Base-by-base conservation (phyloP, 2,888 invertebrate genomes). In the Hemicrepidius hirtus region DNA sequence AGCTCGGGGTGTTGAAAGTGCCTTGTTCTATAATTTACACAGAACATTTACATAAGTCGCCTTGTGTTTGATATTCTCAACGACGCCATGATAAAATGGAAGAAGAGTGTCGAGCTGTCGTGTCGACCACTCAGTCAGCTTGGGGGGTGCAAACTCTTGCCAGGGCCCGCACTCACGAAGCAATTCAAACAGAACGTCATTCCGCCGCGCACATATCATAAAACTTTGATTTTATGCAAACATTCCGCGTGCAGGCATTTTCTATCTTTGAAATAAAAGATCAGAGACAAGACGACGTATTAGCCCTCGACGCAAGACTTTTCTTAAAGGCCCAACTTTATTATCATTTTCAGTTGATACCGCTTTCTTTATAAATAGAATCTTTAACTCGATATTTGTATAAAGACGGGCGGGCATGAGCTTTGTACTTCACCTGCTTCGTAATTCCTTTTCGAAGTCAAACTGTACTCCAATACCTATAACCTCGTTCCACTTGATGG, bases 111-210 rank as follows among this genome's bases (percentile, higher is more conserved):
- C 65, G 71, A 68, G 49, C 67, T 64, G 74, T 72, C 74, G 69
- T 71, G 76, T 73, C 75, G 72, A 57, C 75, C 73, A 76, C 74
- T 73, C 73, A 60, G 75, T 72, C 75, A 75, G 64, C 60, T 70
- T 49, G 55, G 70, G 68, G 65, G 75, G 65, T 53, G 37, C 41
- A 41, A 28, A 57, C 63, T 62, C 55, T 59, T 71, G 65, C 57
- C 62, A 62, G 13, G 44, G 37, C 49, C 53, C 40, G 44, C 44
- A 60, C 60, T 60, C 60, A 55, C 55, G 40, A 40, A 16, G 41
- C 53, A 66, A 53, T 55, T 40, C 59, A 68, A 68, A 59, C 60
- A 57, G 53, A 59, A 64, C 57, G 69, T 46, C 65, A 71, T 53
- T 62, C 62, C 55, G 53, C 50, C 55, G 68, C 53, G 72, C 60